Percentiles rank a stretch among this genome's conserved stretches.
phyloP scores from a whole-genome alignment of 2,113 vertebrate species.

The Lates calcarifer region DNA sequence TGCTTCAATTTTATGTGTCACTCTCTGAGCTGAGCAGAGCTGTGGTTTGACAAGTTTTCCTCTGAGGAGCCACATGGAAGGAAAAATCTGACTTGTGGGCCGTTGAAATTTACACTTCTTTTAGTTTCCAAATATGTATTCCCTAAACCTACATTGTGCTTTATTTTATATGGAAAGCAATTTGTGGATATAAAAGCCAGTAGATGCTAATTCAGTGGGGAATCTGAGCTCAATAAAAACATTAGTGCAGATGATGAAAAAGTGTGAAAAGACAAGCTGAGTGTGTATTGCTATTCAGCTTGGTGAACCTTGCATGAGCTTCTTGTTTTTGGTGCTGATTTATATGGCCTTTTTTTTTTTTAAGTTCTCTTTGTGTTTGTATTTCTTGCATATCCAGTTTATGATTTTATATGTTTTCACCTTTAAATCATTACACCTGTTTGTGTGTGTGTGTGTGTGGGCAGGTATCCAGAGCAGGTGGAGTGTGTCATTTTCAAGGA shows the following conservation, averaged over 20 bases:
- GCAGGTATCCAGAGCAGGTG: slow-evolving; percentile 79
- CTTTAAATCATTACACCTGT: neutral
- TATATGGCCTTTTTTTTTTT: neutral
- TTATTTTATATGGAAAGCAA: slow-evolving; percentile 17
- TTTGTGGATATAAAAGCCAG: slow-evolving; percentile 2
- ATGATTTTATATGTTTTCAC: neutral
- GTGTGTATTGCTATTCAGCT: neutral
- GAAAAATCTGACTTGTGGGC: slow-evolving; percentile 29
- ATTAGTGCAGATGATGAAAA: neutral
- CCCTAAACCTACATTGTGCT: neutral
- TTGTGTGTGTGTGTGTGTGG: slow-evolving; percentile 18
- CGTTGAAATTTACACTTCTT: slow-evolving; percentile 14
- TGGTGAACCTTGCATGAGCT: neutral
- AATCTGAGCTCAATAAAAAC: neutral
- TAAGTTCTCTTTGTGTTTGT: neutral
- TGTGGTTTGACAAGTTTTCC: slow-evolving; percentile 61
- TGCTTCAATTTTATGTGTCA: slow-evolving; percentile 50
- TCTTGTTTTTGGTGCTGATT: neutral
- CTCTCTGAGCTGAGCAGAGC: slow-evolving; percentile 30
- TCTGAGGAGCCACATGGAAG: slow-evolving; percentile 36
- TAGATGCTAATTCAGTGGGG: neutral
- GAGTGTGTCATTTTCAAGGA: slow-evolving; percentile 83
- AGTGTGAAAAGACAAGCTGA: neutral
- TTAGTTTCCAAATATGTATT: slow-evolving; percentile 27
- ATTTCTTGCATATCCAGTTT: neutral